Evolutionary conservation across 2,888 invertebrate species (phyloP), one percentile per base, ranked within the genome.

Genomic region (Dysmachus trigonus): DNA sequence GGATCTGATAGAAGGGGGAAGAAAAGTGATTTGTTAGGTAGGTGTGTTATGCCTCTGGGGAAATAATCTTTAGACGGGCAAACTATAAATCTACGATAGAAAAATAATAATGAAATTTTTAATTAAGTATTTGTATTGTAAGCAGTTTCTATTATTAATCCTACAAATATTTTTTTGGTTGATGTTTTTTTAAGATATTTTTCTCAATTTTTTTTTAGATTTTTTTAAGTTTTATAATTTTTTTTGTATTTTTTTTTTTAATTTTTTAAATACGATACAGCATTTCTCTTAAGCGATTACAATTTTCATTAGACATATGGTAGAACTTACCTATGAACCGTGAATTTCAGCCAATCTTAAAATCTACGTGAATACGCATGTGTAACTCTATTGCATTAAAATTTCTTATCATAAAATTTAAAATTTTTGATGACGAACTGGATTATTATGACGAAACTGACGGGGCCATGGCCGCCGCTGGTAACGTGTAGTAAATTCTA

Each of bases 231-330:
- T 88, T 87, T 86, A 51, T 76, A 71, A 83, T 86, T 87, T 88
- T 87, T 86, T 87, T 86, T 87, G 86, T 72, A 85, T 86, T 87
- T 85, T 76, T 85, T 76, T 86, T 86, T 76, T 81, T 81, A 86
- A 87, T 81, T 86, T 87, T 88, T 87, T 88, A 88, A 86, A 84
- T 88, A 88, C 86, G 86, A 87, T 87, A 88, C 38, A 86, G 87
- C 86, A 87, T 89, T 89, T 88, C 89, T 87, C 86, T 71, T 86
- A 86, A 86, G 72, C 77, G 85, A 87, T 86, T 86, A 86, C 87
- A 83, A 83, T 15, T 53, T n/a, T 35, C 35, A 62, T 79, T 35
- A 33, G 22, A 82, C 35, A 41, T 35, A 22, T 41, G 27, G 22
- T 77, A 35, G n/a, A 77, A 77, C 38, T 41, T 47, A 77, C 27